phyloP scores from a whole-genome alignment of 2,888 invertebrate species.

The Amblyjoppa fuscipennis region DNA sequence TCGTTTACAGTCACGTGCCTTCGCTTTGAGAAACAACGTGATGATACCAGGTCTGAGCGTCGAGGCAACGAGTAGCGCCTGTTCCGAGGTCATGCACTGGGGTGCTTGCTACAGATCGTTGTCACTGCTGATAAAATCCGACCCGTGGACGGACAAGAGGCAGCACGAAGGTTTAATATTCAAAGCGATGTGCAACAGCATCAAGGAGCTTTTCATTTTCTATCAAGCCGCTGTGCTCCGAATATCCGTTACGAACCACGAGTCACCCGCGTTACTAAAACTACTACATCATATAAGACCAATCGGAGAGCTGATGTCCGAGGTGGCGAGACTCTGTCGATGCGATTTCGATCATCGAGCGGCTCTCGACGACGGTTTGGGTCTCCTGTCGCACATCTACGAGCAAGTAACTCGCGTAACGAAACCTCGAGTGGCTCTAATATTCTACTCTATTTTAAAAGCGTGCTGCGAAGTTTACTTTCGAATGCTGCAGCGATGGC shows the following conservation, averaged over 20 bases:
- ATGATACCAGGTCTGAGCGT: constrained; percentile 75
- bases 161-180: constrained; percentile 81
- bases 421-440: constrained; percentile 86
- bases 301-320: constrained; percentile 77
- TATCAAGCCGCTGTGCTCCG: constrained; percentile 80
- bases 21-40: constrained; percentile 75
- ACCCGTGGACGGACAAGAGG: constrained; percentile 75
- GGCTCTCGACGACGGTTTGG: constrained; percentile 86
- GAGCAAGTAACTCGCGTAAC: constrained; percentile 88
- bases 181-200: constrained; percentile 81
- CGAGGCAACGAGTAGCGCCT: constrained; percentile 75
- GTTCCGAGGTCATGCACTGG: constrained; percentile 77
- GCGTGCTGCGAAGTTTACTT: constrained; percentile 88
- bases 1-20: constrained; percentile 75
- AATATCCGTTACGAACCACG: constrained; percentile 71
- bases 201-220: constrained; percentile 81
- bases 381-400: constrained; percentile 89
- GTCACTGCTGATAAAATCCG: constrained; percentile 73
- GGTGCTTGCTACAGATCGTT: constrained; percentile 82
- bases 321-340: constrained; percentile 79
- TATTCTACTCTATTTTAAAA: constrained; percentile 87
- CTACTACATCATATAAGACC: constrained; percentile 76
- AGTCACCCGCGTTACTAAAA: constrained; percentile 72
- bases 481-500: constrained; percentile 92
- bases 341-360: constrained; percentile 73